Conservation (phyloP, 2,888 invertebrate species). For the Drosophila incognita region DNA sequence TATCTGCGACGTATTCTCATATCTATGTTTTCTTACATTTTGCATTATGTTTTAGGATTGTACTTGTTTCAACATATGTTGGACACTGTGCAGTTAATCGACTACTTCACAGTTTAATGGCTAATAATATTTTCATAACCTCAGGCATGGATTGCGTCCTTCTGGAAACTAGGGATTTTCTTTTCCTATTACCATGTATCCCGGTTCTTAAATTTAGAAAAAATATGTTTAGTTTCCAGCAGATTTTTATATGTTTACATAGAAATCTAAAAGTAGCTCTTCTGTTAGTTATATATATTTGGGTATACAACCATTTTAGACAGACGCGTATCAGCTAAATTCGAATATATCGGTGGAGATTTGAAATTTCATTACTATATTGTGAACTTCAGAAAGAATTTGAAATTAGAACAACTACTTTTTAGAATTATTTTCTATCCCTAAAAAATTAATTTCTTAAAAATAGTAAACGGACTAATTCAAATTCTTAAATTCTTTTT, state of each 20-base stretch:
- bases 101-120: not conserved
- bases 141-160: not conserved
- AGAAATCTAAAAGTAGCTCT: too few species aligned
- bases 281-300: not conserved
- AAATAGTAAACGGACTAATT: not conserved
- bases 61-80: not conserved
- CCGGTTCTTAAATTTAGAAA: not conserved
- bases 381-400: not conserved
- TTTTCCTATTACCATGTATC: not conserved
- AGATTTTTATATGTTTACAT: not conserved
- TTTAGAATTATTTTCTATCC: not conserved
- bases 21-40: not conserved
- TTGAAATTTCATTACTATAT: not conserved
- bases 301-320: not conserved
- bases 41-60: not conserved
- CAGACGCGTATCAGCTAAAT: not conserved
- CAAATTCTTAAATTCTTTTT: too few species aligned
- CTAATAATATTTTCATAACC: not conserved
- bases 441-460: not conserved
- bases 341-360: not conserved
- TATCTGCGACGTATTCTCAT: not conserved
- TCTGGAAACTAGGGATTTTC: not conserved
- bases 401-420: too few species aligned
- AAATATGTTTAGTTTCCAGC: not conserved
- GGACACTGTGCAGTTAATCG: not conserved